These are phyloP conservation scores for Leucophora obtusa DNA, from an alignment of 2,888 invertebrate species.

Conservation along the genomic window DNA sequence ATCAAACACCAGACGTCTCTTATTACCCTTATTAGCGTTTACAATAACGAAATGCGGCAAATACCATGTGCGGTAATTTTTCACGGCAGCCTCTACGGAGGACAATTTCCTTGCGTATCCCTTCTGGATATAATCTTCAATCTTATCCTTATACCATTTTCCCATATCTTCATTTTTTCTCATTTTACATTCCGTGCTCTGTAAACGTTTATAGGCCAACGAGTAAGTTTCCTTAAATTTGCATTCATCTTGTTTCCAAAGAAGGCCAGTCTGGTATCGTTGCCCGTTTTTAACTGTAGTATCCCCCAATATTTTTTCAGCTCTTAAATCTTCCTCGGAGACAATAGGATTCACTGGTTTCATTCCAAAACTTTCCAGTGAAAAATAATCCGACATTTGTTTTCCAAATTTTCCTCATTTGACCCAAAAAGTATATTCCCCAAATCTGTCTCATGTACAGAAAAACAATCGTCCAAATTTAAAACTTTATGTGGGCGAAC, in stretches of 20 bases:
- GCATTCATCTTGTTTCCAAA: slow-evolving; percentile 32
- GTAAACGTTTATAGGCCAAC: slow-evolving; percentile 39
- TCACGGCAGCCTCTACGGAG: background rate
- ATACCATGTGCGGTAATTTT: slow-evolving; percentile 21
- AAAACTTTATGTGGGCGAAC: slow-evolving; percentile 10
- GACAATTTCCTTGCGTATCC: slow-evolving; percentile 18
- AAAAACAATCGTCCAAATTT: slow-evolving; percentile 34
- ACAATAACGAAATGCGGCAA: slow-evolving; percentile 32
- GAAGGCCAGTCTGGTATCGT: slow-evolving; percentile 26
- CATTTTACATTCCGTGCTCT: slow-evolving; percentile 33
- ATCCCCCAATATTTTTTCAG: slow-evolving; percentile 32
- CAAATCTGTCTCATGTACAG: slow-evolving; percentile 10
- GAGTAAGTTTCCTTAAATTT: slow-evolving; percentile 34
- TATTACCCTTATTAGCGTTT: slow-evolving; percentile 29
- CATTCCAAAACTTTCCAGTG: slow-evolving; percentile 46
- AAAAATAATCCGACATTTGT: slow-evolving; percentile 27
- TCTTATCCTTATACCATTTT: slow-evolving; percentile 23
- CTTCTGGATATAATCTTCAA: slow-evolving; percentile 31
- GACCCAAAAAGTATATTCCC: slow-evolving; percentile 22
- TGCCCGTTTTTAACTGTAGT: slow-evolving; percentile 26
- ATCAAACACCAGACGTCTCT: slow-evolving; percentile 42
- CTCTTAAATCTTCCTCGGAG: slow-evolving; percentile 40
- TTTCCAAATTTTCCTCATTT: slow-evolving; percentile 1
- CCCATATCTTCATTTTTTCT: slow-evolving; percentile 20
- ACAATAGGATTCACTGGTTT: slow-evolving; percentile 29